Percentiles rank a stretch among this genome's conserved stretches.
These are phyloP conservation scores for Steinernema carpocapsae DNA, from an alignment of 2,888 invertebrate species.

Conservation along the genomic window DNA sequence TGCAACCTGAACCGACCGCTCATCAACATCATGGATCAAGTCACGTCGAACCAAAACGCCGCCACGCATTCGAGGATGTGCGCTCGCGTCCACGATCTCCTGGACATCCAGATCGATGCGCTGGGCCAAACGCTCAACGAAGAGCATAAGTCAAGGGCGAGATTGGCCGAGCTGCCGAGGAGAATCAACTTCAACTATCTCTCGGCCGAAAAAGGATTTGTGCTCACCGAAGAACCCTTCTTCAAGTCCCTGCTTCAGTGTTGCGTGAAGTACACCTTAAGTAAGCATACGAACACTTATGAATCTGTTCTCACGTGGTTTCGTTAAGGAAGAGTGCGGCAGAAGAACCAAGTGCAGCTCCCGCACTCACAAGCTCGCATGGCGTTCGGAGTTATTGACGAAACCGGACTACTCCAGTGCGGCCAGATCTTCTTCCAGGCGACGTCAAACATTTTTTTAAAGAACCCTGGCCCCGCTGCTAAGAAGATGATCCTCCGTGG, in stretches of 20 bases:
- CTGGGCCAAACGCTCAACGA: background rate
- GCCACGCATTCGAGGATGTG: slow-evolving; percentile 6
- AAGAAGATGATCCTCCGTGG: slow-evolving; percentile 43
- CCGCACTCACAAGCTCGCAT: slow-evolving; percentile 52
- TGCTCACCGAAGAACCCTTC: slow-evolving; percentile 60
- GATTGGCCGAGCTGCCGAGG: background rate
- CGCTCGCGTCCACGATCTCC: slow-evolving; percentile 44
- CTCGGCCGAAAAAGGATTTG: slow-evolving; percentile 38
- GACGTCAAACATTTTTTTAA: slow-evolving; percentile 45
- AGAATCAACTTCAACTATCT: slow-evolving; percentile 50
- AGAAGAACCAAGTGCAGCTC: slow-evolving; percentile 52
- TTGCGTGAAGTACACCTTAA: slow-evolving; percentile 15
- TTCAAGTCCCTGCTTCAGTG: slow-evolving; percentile 59
- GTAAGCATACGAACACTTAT: background rate
- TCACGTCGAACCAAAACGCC: slow-evolving; percentile 37
- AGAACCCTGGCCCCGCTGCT: background rate
- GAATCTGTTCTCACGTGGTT: background rate
- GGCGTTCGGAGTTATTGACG: slow-evolving; percentile 66
- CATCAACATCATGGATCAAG: slow-evolving; percentile 69
- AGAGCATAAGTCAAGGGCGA: background rate
- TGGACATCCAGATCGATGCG: slow-evolving; percentile 57
- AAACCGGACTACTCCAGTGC: slow-evolving; percentile 59
- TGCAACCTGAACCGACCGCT: slow-evolving; percentile 69
- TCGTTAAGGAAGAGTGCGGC: slow-evolving; percentile 37
- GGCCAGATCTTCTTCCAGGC: slow-evolving; percentile 65